Evolutionary conservation across 1,140 invertebrate genomes (phyloP).

Genomic region (Zaprionus vittiger): DNA sequence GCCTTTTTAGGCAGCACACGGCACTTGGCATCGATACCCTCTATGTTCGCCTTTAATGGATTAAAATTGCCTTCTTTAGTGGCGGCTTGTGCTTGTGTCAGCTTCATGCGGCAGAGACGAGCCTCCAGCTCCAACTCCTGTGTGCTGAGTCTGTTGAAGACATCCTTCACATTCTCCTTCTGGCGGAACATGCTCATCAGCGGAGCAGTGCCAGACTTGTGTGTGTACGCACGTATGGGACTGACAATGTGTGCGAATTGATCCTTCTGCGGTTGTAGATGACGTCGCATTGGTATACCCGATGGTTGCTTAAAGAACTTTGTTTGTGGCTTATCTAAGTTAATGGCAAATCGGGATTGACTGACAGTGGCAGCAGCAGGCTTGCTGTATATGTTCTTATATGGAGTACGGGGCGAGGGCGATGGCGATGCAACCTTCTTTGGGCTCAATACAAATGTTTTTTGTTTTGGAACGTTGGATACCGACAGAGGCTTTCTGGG

Average conservation of each 20-base stretch:
- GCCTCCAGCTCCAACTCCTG: constrained; percentile 67
- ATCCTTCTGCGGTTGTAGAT: constrained; percentile 47
- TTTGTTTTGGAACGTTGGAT: constrained; percentile 44
- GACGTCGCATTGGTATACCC: constrained; percentile 50
- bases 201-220: constrained; percentile 78
- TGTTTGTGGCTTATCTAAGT: constrained; percentile 38
- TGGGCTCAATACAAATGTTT: constrained; percentile 61
- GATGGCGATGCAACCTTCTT: not conserved
- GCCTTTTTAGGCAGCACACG: constrained; percentile 75
- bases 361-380: not conserved
- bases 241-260: constrained; percentile 81
- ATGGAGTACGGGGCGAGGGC: not conserved
- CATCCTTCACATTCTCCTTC: constrained; percentile 41
- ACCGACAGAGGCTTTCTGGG: constrained; percentile 7
- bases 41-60: not conserved
- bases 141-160: constrained; percentile 42
- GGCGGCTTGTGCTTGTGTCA: not conserved
- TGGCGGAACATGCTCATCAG: constrained; percentile 68
- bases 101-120: constrained; percentile 44
- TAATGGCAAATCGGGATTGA: constrained; percentile 34
- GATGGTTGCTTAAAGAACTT: constrained; percentile 61
- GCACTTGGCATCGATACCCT: constrained; percentile 33
- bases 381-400: not conserved
- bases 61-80: not conserved
- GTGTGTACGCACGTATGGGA: constrained; percentile 83